phyloP scores from a whole-genome alignment of 2,797 vertebrate genomes.

The Hipposideros larvatus region DNA sequence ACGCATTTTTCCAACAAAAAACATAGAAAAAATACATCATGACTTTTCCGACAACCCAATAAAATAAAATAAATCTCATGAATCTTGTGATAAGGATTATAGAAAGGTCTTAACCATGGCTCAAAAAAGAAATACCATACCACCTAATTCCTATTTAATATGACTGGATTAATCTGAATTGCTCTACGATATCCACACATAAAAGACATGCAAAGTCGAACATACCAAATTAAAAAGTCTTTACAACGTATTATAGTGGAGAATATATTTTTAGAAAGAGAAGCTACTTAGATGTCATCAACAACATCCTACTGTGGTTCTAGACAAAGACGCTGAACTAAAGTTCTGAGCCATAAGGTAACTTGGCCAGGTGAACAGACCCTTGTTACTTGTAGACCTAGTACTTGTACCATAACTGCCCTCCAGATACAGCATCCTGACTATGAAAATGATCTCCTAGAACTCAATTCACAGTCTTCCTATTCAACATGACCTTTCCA shows the following conservation, averaged over 20 bases:
- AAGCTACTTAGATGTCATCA: not conserved
- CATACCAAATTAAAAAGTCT: not conserved
- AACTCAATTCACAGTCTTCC: conserved; percentile 7
- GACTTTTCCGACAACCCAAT: too few species aligned
- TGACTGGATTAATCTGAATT: not conserved
- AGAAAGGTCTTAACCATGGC: not conserved
- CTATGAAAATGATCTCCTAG: not conserved
- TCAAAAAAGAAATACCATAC: not conserved
- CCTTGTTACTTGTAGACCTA: not conserved
- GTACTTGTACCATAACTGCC: not conserved
- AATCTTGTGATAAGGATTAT: not conserved
- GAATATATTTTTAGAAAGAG: conserved; percentile 21
- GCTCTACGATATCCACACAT: not conserved
- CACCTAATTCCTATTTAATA: not conserved
- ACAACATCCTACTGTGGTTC: not conserved
- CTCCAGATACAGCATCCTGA: not conserved
- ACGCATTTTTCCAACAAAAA: too few species aligned
- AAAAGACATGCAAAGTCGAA: not conserved
- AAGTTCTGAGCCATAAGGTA: not conserved
- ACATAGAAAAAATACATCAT: not conserved
- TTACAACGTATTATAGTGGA: not conserved
- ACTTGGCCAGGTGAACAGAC: not conserved
- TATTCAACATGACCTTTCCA: conserved; percentile 6
- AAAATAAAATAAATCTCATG: not conserved
- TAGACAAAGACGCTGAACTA: not conserved